These are phyloP conservation scores for Cecidostiba fungosa DNA, from an alignment of 2,888 invertebrate species.

Conservation along the genomic window DNA sequence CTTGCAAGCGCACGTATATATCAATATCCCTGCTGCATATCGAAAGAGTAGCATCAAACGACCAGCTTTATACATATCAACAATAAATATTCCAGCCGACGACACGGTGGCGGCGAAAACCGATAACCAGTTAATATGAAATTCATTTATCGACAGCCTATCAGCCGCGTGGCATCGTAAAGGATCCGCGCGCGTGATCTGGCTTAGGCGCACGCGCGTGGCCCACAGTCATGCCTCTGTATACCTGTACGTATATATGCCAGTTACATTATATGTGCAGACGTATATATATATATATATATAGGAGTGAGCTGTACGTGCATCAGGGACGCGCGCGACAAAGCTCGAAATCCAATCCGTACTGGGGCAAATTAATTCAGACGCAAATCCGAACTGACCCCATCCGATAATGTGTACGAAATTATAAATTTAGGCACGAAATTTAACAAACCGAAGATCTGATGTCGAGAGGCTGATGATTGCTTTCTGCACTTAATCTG, in stretches of 20 bases:
- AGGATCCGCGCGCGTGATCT: conserved; percentile 55
- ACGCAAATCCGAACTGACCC: conserved; percentile 41
- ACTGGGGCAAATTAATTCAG: conserved; percentile 56
- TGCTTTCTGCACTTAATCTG: no score
- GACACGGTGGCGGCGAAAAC: conserved; percentile 15
- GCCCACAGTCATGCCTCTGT: neutral
- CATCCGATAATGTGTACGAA: conserved; percentile 35
- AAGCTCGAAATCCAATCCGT: conserved; percentile 55
- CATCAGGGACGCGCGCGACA: conserved; percentile 1
- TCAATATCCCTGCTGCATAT: neutral
- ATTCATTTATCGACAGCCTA: conserved; percentile 60
- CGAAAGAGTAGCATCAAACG: conserved; percentile 50
- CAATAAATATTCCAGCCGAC: conserved; percentile 49
- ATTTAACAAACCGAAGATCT: conserved; percentile 30
- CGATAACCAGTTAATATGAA: conserved; percentile 57
- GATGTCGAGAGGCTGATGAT: conserved; percentile 10
- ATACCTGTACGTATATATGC: neutral
- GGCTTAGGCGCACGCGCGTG: neutral
- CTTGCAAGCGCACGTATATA: neutral
- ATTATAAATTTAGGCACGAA: conserved; percentile 41
- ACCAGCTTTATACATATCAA: conserved; percentile 51
- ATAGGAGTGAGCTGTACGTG: neutral
- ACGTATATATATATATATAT: neutral
- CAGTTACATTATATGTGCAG: no score
- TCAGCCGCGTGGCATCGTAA: conserved; percentile 53